These are phyloP conservation scores for Hyles euphorbiae DNA, from an alignment of 1,140 invertebrate genomes.

Conservation along the genomic window DNA sequence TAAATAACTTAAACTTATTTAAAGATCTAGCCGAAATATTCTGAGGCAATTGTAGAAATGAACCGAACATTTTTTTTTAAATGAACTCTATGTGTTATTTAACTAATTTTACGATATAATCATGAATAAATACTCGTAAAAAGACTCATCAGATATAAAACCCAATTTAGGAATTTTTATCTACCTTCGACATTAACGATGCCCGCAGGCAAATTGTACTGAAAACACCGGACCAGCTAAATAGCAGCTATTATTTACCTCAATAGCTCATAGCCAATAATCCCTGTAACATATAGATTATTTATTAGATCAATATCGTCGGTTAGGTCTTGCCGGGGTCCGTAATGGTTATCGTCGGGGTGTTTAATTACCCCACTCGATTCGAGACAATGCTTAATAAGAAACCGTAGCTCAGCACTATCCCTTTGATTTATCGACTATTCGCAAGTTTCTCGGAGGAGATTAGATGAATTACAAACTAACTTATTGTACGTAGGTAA, in stretches of 20 bases:
- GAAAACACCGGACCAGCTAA: no score
- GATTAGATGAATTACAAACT: slow-evolving; percentile 51
- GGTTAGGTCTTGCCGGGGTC: slow-evolving; percentile 44
- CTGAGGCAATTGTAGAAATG: no score
- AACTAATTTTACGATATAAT: no score
- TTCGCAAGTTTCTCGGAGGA: slow-evolving; percentile 37
- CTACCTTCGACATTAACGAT: no score
- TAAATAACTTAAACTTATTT: no score
- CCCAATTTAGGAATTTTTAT: no score
- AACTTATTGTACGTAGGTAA: slow-evolving; percentile 28
- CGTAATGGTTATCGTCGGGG: slow-evolving; percentile 56
- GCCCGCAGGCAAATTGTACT: no score
- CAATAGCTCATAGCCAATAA: slow-evolving; percentile 43
- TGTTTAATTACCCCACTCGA: slow-evolving; percentile 60
- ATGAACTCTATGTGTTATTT: no score
- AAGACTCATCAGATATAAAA: no score
- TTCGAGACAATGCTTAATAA: slow-evolving; percentile 66
- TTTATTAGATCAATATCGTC: slow-evolving; percentile 66
- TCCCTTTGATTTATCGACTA: slow-evolving; percentile 53
- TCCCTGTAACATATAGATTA: slow-evolving; percentile 48
- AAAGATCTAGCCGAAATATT: no score
- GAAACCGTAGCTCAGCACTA: slow-evolving; percentile 57
- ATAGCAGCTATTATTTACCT: slow-evolving; percentile 26
- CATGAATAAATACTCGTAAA: no score
- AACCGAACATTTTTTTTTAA: no score